Conservation (phyloP, 2,113 vertebrate genomes). For the Zapornia atra region DNA sequence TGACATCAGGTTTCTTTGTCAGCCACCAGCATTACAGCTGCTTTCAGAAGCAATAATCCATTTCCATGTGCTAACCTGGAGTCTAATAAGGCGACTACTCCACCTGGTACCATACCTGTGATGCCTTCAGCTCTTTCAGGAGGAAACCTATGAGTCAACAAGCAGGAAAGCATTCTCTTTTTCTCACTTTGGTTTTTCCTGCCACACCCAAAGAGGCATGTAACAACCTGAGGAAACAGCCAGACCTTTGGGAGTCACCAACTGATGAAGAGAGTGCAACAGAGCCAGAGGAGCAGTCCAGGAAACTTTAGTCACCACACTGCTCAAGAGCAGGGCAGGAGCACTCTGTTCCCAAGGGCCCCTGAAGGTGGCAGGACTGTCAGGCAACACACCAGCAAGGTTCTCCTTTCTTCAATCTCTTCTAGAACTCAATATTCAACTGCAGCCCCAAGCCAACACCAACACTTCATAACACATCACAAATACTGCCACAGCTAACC, state of each 20-base stretch:
- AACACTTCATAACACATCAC: neutral
- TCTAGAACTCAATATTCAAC: neutral
- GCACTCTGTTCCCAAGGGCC: neutral
- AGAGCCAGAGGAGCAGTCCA: neutral
- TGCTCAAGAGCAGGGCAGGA: neutral
- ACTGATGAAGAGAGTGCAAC: neutral
- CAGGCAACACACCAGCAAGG: rapidly evolving
- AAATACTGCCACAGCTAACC: neutral
- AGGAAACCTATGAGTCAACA: neutral
- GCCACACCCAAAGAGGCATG: neutral
- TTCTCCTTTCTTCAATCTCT: neutral
- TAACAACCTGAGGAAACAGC: neutral
- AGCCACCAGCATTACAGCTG: neutral
- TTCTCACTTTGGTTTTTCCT: neutral
- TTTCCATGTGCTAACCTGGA: neutral
- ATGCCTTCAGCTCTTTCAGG: neutral
- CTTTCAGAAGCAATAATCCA: neutral
- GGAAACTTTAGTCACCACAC: neutral
- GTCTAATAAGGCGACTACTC: neutral
- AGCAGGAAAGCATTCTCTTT: neutral
- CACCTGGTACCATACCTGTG: neutral
- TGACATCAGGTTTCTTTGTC: neutral
- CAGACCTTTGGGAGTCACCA: neutral
- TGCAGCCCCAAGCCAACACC: neutral
- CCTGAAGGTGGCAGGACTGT: neutral